Evolutionary conservation across 1,140 invertebrate species (phyloP).

Genomic region (Heliconius hewitsoni): DNA sequence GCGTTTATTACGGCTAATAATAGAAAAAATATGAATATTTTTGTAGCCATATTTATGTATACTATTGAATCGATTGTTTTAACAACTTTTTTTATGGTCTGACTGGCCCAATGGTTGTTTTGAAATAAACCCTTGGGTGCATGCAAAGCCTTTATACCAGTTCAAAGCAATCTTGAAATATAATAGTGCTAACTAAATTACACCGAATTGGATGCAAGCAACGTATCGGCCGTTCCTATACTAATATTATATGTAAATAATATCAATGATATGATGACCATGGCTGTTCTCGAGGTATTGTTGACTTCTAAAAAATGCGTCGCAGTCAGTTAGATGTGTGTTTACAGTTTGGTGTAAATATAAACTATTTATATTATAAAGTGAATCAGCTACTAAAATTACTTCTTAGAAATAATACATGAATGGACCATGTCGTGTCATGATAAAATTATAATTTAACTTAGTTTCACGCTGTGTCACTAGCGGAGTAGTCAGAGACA

Average conservation of each 20-base stretch:
- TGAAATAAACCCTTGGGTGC: conserved; percentile 41
- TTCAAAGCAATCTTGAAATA: conserved; percentile 35
- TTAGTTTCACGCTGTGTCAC: background rate
- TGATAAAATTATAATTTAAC: no score
- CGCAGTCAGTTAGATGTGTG: conserved; percentile 12
- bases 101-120: conserved; percentile 30
- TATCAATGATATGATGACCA: conserved; percentile 72
- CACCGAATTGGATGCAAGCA: conserved; percentile 61
- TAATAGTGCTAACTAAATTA: conserved; percentile 68
- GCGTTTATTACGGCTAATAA: conserved; percentile 39
- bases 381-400: background rate
- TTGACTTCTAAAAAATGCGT: conserved; percentile 49
- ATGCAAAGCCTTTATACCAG: conserved; percentile 60
- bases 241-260: conserved; percentile 59
- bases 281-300: conserved; percentile 59
- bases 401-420: background rate
- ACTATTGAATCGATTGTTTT: conserved; percentile 9
- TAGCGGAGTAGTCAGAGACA: no score
- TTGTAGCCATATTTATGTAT: conserved; percentile 58
- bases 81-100: conserved; percentile 29
- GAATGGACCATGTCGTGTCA: background rate
- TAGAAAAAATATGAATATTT: conserved; percentile 51
- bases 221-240: conserved; percentile 35
- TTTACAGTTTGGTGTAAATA: conserved; percentile 2
- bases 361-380: background rate